phyloP scores from a whole-genome alignment of 2,888 invertebrate genomes.

The Craniophora ligustri region DNA sequence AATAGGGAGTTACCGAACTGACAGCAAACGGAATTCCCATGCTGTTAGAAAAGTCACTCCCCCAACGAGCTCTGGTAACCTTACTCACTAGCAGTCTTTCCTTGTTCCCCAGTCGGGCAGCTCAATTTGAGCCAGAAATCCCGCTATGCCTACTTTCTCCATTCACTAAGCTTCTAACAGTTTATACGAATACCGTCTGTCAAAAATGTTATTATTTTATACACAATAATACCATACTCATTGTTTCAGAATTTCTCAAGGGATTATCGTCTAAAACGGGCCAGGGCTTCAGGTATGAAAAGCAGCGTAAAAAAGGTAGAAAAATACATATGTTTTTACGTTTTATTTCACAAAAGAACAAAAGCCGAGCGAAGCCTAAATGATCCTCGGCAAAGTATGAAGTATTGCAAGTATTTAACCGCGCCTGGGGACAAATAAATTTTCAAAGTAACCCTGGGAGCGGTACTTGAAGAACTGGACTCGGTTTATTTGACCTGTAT shows the following conservation, averaged over 20 bases:
- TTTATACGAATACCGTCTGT: no score
- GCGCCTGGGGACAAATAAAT: constrained; percentile 54
- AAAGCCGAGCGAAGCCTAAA: constrained; percentile 54
- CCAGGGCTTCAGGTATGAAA: constrained; percentile 39
- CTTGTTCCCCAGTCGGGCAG: no score
- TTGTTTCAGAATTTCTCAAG: constrained; percentile 30
- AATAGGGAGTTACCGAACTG: no score
- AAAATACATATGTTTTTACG: constrained; percentile 39
- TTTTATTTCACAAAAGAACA: constrained; percentile 52
- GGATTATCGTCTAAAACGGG: constrained; percentile 43
- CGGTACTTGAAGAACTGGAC: constrained; percentile 51
- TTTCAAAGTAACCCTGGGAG: constrained; percentile 52
- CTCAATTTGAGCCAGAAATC: no score
- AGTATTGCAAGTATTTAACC: constrained; percentile 59
- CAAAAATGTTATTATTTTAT: constrained; percentile 19
- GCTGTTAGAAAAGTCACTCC: no score
- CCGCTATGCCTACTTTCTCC: constrained; percentile 11
- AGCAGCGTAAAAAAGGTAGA: constrained; percentile 17
- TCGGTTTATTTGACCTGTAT: constrained; percentile 38
- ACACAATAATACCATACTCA: constrained; percentile 18
- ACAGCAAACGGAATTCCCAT: no score
- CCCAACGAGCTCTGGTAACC: no score
- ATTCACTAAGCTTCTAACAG: constrained; percentile 5
- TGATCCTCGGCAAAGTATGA: constrained; percentile 58
- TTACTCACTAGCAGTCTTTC: no score